Conservation (phyloP, 2,888 invertebrate genomes). For the Lithophane socia region DNA sequence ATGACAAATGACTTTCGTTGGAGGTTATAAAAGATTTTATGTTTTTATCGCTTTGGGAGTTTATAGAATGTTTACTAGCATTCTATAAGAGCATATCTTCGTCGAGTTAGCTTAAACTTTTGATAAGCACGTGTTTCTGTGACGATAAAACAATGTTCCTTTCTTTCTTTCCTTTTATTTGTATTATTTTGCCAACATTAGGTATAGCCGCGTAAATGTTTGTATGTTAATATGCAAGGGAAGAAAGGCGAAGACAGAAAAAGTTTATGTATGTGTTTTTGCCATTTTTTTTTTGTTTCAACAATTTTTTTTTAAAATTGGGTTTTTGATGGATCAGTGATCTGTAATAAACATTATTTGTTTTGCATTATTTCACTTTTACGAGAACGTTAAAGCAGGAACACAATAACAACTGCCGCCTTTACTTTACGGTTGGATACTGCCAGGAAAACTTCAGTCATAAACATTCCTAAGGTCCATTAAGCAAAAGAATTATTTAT, state of each 20-base stretch:
- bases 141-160: neutral
- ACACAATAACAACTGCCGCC: slow-evolving; percentile 39
- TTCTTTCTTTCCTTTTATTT: neutral
- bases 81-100: neutral
- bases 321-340: too few relatives aligned
- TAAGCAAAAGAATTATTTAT: slow-evolving; percentile 65
- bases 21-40: neutral
- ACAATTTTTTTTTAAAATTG: too few relatives aligned
- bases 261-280: too few relatives aligned
- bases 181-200: neutral
- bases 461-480: slow-evolving; percentile 62
- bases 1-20: neutral
- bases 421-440: slow-evolving; percentile 36
- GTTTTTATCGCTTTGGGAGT: neutral
- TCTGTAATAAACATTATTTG: too few relatives aligned
- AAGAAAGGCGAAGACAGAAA: too few relatives aligned
- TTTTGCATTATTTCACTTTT: neutral
- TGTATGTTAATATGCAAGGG: too few relatives aligned
- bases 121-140: neutral
- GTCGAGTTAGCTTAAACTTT: neutral
- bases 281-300: too few relatives aligned
- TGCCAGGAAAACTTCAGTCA: slow-evolving; percentile 52
- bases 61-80: neutral
- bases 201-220: too few relatives aligned
- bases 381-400: slow-evolving; percentile 1